A percentile compares a stretch with the other conserved stretches of the same genome.
phyloP scores from a whole-genome alignment of 2,797 vertebrate species.

The Chromobotia macracanthus region DNA sequence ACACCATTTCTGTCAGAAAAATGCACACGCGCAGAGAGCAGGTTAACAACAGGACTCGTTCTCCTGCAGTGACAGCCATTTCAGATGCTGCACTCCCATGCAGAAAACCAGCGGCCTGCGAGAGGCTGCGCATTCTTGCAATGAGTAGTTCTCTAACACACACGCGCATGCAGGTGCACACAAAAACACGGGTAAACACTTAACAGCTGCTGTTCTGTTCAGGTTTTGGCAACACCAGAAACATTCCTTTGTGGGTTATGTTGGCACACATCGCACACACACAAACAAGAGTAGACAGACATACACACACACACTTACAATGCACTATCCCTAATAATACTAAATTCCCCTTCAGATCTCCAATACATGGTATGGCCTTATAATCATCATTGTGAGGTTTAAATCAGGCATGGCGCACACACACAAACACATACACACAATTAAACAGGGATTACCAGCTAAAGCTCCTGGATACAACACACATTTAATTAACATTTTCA shows the following conservation, averaged over 20 bases:
- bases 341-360: slow-evolving; percentile 56
- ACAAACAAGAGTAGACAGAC: slow-evolving; percentile 47
- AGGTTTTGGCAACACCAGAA: slow-evolving; percentile 58
- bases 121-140: slow-evolving; percentile 56
- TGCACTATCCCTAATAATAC: slow-evolving; percentile 65
- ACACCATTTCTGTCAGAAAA: slow-evolving; percentile 18
- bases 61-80: slow-evolving; percentile 54
- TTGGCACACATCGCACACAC: slow-evolving; percentile 54
- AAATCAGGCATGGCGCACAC: slow-evolving; percentile 67
- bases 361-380: slow-evolving; percentile 71
- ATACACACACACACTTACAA: slow-evolving; percentile 57
- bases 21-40: slow-evolving; percentile 33
- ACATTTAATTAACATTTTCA: slow-evolving; percentile 82
- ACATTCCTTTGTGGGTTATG: slow-evolving; percentile 64
- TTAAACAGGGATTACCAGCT: slow-evolving; percentile 81
- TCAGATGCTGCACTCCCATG: slow-evolving; percentile 45
- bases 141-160: slow-evolving; percentile 42
- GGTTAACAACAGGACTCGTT: slow-evolving; percentile 55
- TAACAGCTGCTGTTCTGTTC: slow-evolving; percentile 66
- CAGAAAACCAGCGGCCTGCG: slow-evolving; percentile 53
- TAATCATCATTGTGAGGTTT: slow-evolving; percentile 76
- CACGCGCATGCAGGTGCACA: slow-evolving; percentile 32
- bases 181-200: slow-evolving; percentile 42
- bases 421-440: slow-evolving; percentile 64
- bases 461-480: slow-evolving; percentile 76